Evolutionary conservation across 2,888 invertebrate genomes (phyloP).

Genomic region (Eudasyphora cyanicolor): DNA sequence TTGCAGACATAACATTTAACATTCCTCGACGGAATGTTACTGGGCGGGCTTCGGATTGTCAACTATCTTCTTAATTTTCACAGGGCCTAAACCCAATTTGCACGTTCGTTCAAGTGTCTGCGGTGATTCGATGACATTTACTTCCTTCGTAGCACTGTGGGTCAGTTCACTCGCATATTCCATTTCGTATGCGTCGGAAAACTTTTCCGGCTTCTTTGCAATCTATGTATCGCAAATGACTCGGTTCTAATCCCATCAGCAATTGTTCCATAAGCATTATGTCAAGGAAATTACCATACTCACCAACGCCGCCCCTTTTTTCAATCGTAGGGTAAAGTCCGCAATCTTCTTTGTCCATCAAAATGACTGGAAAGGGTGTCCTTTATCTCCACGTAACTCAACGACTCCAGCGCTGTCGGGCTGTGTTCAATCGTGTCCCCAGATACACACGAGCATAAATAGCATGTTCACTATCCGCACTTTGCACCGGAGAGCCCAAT

Average conservation of each 20-base stretch:
- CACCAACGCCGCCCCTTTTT: background rate
- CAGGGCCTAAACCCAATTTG: background rate
- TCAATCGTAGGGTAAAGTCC: background rate
- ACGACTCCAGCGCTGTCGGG: background rate
- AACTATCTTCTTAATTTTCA: background rate
- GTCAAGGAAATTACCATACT: background rate
- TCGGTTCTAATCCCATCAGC: no score
- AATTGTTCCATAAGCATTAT: no score
- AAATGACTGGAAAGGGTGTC: background rate
- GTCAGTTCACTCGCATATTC: background rate
- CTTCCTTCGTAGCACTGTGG: background rate
- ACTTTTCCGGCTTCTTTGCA: no score
- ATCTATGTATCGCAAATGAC: background rate
- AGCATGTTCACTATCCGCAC: background rate
- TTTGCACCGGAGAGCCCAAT: background rate
- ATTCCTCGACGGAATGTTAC: no score
- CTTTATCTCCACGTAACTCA: conserved; percentile 19
- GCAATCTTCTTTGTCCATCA: background rate
- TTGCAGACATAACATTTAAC: background rate
- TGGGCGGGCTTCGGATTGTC: no score
- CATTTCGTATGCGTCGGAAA: no score
- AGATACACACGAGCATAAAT: background rate
- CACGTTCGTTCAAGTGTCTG: background rate
- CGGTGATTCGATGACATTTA: background rate
- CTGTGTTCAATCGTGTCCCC: no score